These are phyloP conservation scores for Callipepla californica DNA, from an alignment of 2,113 vertebrate genomes.

Conservation along the genomic window DNA sequence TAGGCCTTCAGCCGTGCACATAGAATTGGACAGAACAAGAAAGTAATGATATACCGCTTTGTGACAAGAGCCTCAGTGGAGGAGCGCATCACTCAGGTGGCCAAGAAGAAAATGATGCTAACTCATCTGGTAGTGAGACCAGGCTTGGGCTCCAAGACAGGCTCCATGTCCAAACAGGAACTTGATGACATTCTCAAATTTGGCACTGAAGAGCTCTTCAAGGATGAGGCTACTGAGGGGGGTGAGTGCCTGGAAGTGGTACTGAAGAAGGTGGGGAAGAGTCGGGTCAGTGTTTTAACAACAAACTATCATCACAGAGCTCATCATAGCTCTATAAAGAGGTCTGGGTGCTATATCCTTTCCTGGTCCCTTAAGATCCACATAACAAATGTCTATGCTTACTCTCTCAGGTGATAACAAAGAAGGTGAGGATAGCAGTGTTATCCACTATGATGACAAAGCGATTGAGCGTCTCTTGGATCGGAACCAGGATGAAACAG, in stretches of 20 bases:
- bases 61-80: slow-evolving; percentile 98
- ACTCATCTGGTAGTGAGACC: slow-evolving; percentile 97
- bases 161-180: slow-evolving; percentile 99
- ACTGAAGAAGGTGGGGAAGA: background rate
- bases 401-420: slow-evolving; percentile 87
- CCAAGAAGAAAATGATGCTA: slow-evolving; percentile 99
- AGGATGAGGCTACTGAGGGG: slow-evolving; percentile 92
- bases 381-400: background rate
- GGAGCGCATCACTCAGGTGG: slow-evolving; percentile 98
- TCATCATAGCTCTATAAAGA: background rate
- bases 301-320: background rate
- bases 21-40: slow-evolving; percentile 97
- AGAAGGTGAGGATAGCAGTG: slow-evolving; percentile 94
- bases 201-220: slow-evolving; percentile 96
- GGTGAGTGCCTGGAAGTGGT: slow-evolving; percentile 64
- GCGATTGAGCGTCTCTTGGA: slow-evolving; percentile 93
- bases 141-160: slow-evolving; percentile 95
- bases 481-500: slow-evolving; percentile 93
- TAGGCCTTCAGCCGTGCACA: slow-evolving; percentile 98
- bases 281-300: background rate
- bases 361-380: background rate
- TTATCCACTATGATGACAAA: slow-evolving; percentile 97
- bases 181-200: slow-evolving; percentile 99
- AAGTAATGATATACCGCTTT: slow-evolving; percentile 99
- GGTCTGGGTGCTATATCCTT: background rate